Percentiles rank a stretch among this genome's conserved stretches.
Evolutionary conservation across 92 coral and sea anemone species (phyloP).

Genomic region (Hydrozoanthus gracilis): DNA sequence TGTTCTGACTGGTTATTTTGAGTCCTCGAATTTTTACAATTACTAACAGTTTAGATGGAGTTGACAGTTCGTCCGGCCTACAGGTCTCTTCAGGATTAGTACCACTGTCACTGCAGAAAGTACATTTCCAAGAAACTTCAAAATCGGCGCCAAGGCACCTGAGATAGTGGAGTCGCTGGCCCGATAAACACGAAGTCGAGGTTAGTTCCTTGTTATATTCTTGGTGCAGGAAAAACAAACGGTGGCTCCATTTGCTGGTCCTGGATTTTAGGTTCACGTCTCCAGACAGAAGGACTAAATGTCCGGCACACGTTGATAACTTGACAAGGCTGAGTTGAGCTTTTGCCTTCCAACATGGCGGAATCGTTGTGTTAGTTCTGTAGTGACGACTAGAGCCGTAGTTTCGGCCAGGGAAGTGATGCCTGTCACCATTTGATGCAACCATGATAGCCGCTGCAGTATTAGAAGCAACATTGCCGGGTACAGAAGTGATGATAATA

Average conservation of each 20-base stretch:
- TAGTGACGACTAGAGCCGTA: slow-evolving; percentile 34
- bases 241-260: not conserved
- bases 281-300: not conserved
- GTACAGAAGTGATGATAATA: too few relatives aligned
- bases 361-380: slow-evolving; percentile 13
- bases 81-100: too few relatives aligned
- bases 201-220: too few relatives aligned
- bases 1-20: too few relatives aligned
- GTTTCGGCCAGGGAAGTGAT: slow-evolving; percentile 5
- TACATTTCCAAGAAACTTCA: not conserved
- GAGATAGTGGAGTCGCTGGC: slow-evolving; percentile 41
- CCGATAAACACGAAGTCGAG: too few relatives aligned
- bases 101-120: too few relatives aligned
- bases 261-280: not conserved
- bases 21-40: too few relatives aligned
- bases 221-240: not conserved
- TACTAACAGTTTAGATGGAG: too few relatives aligned
- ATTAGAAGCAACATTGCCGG: too few relatives aligned
- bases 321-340: slow-evolving; percentile 20
- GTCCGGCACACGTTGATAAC: too few relatives aligned
- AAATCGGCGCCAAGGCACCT: slow-evolving; percentile 50
- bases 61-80: slow-evolving; percentile 14
- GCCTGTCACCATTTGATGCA: too few relatives aligned
- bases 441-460: too few relatives aligned
- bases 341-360: slow-evolving; percentile 51